A percentile compares a stretch with the other conserved stretches of the same genome.
phyloP scores from a whole-genome alignment of 1,140 invertebrate species.

The Ostrea denselamellosa region DNA sequence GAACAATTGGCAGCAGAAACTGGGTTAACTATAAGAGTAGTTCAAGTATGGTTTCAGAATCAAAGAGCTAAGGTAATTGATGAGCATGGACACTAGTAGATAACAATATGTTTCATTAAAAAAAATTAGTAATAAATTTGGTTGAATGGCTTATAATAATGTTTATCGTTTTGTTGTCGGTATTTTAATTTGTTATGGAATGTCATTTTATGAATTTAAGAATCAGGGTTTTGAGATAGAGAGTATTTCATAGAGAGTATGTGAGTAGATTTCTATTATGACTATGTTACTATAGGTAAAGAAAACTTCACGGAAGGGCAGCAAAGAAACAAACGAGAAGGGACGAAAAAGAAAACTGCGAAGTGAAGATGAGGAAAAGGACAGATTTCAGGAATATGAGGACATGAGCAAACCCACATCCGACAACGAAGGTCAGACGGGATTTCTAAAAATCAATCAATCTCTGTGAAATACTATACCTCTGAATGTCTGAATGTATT shows the following conservation, averaged over 20 bases:
- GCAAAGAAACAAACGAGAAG: constrained; percentile 46
- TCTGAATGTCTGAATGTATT: no score
- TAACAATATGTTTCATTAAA: no score
- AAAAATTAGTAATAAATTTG: no score
- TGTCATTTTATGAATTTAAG: neutral
- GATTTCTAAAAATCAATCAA: neutral
- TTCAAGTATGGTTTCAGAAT: constrained; percentile 61
- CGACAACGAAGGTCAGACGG: constrained; percentile 38
- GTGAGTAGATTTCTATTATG: neutral
- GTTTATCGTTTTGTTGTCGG: neutral
- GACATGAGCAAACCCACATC: constrained; percentile 38
- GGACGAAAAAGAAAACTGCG: constrained; percentile 50
- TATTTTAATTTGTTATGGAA: neutral
- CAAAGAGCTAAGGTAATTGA: constrained; percentile 54
- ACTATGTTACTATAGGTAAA: constrained; percentile 40
- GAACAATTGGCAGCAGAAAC: constrained; percentile 57
- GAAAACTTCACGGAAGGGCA: constrained; percentile 52
- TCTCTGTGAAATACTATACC: no score
- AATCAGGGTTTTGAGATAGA: neutral
- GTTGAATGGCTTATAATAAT: neutral
- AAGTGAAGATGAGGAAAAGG: constrained; percentile 50
- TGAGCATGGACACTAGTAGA: no score
- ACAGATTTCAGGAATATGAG: constrained; percentile 43
- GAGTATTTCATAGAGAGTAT: neutral
- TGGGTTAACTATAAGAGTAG: constrained; percentile 55